phyloP scores from a whole-genome alignment of 2,797 vertebrate species.

The Hoplostethus atlanticus region DNA sequence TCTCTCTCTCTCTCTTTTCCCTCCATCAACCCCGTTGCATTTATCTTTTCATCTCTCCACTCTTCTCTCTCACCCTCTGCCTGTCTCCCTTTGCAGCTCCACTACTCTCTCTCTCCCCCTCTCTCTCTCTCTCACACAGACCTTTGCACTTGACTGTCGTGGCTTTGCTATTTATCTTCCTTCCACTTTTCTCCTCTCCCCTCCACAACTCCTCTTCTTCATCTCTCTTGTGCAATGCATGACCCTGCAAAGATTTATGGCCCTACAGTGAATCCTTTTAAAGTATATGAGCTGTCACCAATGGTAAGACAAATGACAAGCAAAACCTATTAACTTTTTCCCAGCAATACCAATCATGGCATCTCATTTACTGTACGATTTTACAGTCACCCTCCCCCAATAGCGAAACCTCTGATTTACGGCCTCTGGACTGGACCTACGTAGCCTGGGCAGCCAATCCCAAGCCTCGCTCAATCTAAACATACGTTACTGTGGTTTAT shows the following conservation, averaged over 20 bases:
- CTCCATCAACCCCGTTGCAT: constrained; percentile 46
- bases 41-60: constrained; percentile 61
- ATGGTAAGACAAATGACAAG: constrained; percentile 68
- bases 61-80: constrained; percentile 36
- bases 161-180: constrained; percentile 14
- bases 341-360: constrained; percentile 51
- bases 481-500: constrained; percentile 13
- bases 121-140: constrained; percentile 32
- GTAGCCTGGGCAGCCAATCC: constrained; percentile 26
- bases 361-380: constrained; percentile 50
- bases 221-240: constrained; percentile 58
- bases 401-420: constrained; percentile 43
- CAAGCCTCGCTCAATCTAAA: constrained; percentile 14
- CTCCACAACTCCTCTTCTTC: constrained; percentile 55
- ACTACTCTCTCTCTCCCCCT: neutral
- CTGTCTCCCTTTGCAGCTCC: neutral
- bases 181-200: constrained; percentile 19
- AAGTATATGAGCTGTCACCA: constrained; percentile 59
- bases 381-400: neutral
- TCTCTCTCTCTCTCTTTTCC: neutral
- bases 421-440: constrained; percentile 37
- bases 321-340: constrained; percentile 62
- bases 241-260: constrained; percentile 71
- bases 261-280: constrained; percentile 51
- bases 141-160: constrained; percentile 23